Conservation (phyloP, 1,140 invertebrate species). For the Triops cancriformis region DNA sequence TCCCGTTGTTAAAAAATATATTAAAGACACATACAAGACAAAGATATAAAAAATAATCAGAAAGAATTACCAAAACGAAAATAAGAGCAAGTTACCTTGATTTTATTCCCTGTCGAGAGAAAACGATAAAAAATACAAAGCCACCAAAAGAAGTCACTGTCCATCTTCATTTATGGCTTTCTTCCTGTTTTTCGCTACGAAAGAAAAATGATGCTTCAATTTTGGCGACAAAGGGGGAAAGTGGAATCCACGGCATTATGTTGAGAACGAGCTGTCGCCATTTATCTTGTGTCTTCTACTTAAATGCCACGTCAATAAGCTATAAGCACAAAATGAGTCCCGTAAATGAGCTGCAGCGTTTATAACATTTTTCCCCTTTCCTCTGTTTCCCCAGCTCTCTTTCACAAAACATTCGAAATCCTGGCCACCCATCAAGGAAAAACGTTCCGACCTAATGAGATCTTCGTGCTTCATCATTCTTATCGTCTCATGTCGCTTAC, state of each 20-base stretch:
- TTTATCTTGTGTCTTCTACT: background rate
- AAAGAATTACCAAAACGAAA: background rate
- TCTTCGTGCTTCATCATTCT: conserved; percentile 5
- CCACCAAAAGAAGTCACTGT: background rate
- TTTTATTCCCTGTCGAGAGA: background rate
- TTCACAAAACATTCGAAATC: background rate
- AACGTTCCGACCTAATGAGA: background rate
- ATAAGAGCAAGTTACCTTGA: background rate
- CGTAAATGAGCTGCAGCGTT: background rate
- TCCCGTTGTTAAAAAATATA: no score
- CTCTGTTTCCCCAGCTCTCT: background rate
- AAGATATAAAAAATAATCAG: background rate
- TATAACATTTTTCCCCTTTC: background rate
- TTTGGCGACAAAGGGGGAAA: background rate
- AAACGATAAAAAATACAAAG: background rate
- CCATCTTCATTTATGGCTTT: background rate
- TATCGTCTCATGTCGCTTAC: background rate
- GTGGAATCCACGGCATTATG: background rate
- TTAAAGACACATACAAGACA: no score
- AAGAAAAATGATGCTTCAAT: conserved; percentile 11
- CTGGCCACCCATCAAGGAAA: background rate
- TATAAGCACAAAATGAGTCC: background rate
- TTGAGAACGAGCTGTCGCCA: background rate
- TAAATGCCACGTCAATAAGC: background rate
- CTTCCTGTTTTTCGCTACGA: background rate